Evolutionary conservation across 2,888 invertebrate species (phyloP), one percentile per base, ranked within the genome.

Genomic region (Pandemis heparana): DNA sequence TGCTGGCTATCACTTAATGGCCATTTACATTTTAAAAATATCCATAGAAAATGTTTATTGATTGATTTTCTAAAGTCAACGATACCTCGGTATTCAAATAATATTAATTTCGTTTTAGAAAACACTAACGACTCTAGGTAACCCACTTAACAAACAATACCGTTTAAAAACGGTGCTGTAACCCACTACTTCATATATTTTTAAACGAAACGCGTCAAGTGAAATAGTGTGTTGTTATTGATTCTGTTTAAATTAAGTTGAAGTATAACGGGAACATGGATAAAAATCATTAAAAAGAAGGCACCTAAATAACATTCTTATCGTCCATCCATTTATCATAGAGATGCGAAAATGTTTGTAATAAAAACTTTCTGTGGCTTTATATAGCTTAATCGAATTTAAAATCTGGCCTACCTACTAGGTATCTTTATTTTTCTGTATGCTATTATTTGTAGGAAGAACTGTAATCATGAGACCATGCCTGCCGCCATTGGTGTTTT

Each of bases 271-370:
- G 8, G 8, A 61, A 69, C 18, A n/a, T 18, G 16, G 10, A 32
- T 70, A 68, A 71, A 70, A 76, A 73, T 71, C 70, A 67, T 62
- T 23, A 64, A 75, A 74, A 77, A 77, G 77, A 81, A 77, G 70
- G 66, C 66, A 75, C 72, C 76, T 70, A 77, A 75, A 82, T 82
- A 77, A 80, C 81, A 80, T 76, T 74, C 75, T 77, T 75, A 77
- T 82, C 77, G 77, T 78, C 71, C 75, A 76, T 74, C 79, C 78
- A 83, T 84, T 85, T 82, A 79, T 84, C 81, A 81, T 70, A 62
- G 71, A 74, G 78, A 77, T 72, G 77, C 77, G 82, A 80, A 80
- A 75, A 80, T 75, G 77, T 78, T 78, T 77, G 79, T 79, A 79
- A 82, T 81, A 80, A 79, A 81, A 79, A 79, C 66, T 75, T 59